Evolutionary conservation across 2,888 invertebrate species (phyloP), one percentile per base, ranked within the genome.

Genomic region (Ennomos erosarius): DNA sequence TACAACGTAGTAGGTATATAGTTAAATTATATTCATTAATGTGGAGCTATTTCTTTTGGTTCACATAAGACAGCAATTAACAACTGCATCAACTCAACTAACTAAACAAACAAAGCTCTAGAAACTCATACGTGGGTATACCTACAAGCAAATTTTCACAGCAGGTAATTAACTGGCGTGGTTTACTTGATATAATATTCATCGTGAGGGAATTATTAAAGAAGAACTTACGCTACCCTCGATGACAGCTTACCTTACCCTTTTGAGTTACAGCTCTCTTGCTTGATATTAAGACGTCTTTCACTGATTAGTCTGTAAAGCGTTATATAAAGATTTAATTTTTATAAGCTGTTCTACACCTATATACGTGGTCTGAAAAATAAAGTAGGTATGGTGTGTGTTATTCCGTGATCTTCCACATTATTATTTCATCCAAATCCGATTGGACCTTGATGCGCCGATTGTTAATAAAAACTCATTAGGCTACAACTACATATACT

Each of bases 151-250:
- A 79, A 84, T 84, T 81, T 79, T 73, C 76, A 76, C 73, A 73
- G 71, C 74, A 79, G 75, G 81, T 82, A 86, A 84, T 85, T 81
- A 82, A 78, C 78, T 71, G 64, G 68, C 50, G 76, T 76, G 73
- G 76, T 71, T 71, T 75, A 76, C 76, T 72, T 78, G 73, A 81
- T 81, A 81, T 74, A 81, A 81, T 81, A 86, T 87, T 85, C 82
- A 87, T 81, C 78, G 75, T 69, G 62, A 64, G 70, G 79, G 82
- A 82, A 83, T 86, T 81, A 84, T 85, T 84, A 78, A 83, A 68
- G 71, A 71, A 70, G 74, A 78, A 83, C 79, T 76, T 78, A 74
- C 76, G 73, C 70, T 64, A 75, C 73, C 78, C 82, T 79, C 78
- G 79, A 80, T 77, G 80, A 76, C 71, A 72, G 72, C 71, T 77